Conservation (phyloP, 1,140 invertebrate species). For the Scaptomyza hsui region DNA sequence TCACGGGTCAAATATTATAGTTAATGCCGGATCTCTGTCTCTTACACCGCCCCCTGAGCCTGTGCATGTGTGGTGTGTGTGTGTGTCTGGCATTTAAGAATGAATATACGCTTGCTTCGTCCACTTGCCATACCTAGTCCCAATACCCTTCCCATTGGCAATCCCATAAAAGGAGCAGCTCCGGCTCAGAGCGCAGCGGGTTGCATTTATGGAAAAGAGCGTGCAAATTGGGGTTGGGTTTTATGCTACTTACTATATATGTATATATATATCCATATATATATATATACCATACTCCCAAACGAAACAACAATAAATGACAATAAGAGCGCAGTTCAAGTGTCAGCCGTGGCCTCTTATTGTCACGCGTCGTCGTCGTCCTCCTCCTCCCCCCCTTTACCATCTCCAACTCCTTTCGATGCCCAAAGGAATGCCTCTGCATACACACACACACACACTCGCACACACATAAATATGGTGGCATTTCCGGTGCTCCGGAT, state of each 20-base stretch:
- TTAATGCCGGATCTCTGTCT: conserved; percentile 58
- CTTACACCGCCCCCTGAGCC: conserved; percentile 10
- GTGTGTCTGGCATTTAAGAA: conserved; percentile 62
- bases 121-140: conserved; percentile 10
- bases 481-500: conserved; percentile 75
- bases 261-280: too few species aligned
- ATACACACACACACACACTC: conserved; percentile 31
- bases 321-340: conserved; percentile 81
- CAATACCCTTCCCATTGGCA: conserved; percentile 4
- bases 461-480: conserved; percentile 59
- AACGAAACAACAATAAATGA: conserved; percentile 74
- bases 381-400: neutral
- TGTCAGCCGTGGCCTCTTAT: conserved; percentile 80
- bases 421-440: conserved; percentile 69
- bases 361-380: conserved; percentile 71
- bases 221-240: conserved; percentile 77
- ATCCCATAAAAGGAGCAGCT: conserved; percentile 18
- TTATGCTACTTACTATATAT: too few species aligned
- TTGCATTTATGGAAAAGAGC: conserved; percentile 68
- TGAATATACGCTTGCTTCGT: conserved; percentile 25
- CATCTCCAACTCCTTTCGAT: conserved; percentile 47
- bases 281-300: too few species aligned
- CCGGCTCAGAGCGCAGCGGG: conserved; percentile 53
- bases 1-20: conserved; percentile 75
- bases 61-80: conserved; percentile 23